Evolutionary conservation across 2,888 invertebrate species (phyloP).

Genomic region (Apomyelois bistriatella): DNA sequence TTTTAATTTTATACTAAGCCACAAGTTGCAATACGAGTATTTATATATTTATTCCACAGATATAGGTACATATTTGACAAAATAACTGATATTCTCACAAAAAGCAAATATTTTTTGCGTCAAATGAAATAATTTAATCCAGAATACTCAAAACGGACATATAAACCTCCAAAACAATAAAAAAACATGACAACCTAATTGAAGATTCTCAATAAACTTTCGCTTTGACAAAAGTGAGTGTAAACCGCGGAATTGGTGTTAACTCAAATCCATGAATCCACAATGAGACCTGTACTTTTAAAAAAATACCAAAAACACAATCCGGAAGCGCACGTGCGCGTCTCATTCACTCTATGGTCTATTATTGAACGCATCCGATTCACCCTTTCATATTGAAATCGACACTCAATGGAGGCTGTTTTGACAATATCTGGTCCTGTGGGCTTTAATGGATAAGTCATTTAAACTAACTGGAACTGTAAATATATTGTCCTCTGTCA

Average conservation of each 20-base stretch:
- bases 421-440: slow-evolving; percentile 15
- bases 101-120: not conserved
- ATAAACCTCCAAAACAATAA: not conserved
- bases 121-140: not conserved
- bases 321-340: slow-evolving; percentile 32
- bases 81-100: too few species aligned
- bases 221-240: not conserved
- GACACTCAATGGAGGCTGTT: slow-evolving; percentile 13
- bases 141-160: too few species aligned
- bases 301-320: slow-evolving; percentile 11
- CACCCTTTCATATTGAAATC: slow-evolving; percentile 21
- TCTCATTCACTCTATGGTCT: slow-evolving; percentile 13
- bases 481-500: not conserved
- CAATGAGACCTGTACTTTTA: not conserved
- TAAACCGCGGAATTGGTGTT: too few species aligned
- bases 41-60: too few species aligned
- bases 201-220: not conserved
- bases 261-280: not conserved
- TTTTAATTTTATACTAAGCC: too few species aligned
- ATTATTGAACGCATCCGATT: slow-evolving; percentile 26
- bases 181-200: not conserved
- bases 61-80: too few species aligned
- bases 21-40: too few species aligned
- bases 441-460: slow-evolving; percentile 12
- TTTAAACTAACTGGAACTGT: not conserved